Evolutionary conservation across 2,113 vertebrate genomes (phyloP).

Genomic region (Suncus etruscus): DNA sequence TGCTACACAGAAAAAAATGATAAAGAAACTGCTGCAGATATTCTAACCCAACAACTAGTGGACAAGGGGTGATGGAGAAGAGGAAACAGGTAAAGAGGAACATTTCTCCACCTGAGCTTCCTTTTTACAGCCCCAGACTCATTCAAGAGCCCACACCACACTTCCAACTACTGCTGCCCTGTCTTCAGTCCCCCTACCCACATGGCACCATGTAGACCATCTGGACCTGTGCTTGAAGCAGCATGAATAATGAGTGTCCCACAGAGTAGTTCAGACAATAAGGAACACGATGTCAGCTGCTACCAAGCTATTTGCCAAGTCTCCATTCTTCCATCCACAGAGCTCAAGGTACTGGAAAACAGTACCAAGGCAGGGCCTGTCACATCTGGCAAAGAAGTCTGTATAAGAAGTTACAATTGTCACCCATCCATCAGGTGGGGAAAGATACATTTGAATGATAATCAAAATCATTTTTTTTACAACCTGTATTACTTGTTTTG

Average conservation of each 20-base stretch:
- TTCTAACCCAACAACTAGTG: background rate
- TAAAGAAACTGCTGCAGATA: background rate
- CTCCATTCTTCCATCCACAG: background rate
- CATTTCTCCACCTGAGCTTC: background rate
- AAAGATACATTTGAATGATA: background rate
- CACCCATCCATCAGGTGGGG: background rate
- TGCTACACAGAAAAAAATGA: background rate
- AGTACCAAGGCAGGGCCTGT: background rate
- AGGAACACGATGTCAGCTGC: background rate
- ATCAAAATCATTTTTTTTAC: background rate
- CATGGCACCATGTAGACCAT: background rate
- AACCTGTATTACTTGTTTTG: slow-evolving; percentile 16
- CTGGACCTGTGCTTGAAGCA: slow-evolving; percentile 19
- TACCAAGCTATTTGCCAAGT: slow-evolving; percentile 22
- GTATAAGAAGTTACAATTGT: background rate
- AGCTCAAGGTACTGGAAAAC: background rate
- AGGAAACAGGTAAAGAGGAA: background rate
- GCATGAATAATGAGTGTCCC: background rate
- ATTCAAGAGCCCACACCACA: background rate
- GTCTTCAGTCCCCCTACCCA: background rate
- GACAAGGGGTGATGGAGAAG: background rate
- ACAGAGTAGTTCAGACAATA: background rate
- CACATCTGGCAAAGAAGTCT: background rate
- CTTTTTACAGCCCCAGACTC: background rate
- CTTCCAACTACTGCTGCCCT: background rate